These are phyloP conservation scores for Scolopax bukidnonensis DNA, from an alignment of 2,797 vertebrate genomes.

Conservation along the genomic window DNA sequence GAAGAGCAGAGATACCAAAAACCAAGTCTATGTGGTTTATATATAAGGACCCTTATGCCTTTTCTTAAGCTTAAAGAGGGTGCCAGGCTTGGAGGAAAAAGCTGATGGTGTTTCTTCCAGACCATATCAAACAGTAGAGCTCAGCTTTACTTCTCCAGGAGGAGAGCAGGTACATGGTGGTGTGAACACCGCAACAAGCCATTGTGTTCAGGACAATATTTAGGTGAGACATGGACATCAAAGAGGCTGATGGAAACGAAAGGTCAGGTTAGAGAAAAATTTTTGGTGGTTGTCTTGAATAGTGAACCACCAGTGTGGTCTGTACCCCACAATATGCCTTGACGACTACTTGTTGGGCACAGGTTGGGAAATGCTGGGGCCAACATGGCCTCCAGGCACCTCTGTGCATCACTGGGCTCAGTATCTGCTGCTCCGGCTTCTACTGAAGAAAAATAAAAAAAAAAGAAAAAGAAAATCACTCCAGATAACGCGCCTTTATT, in stretches of 20 bases:
- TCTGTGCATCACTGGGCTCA: background rate
- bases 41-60: background rate
- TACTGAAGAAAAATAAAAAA: background rate
- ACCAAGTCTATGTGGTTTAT: background rate
- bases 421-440: background rate
- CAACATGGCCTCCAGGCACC: background rate
- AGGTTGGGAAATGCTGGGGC: background rate
- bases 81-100: background rate
- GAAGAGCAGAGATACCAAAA: background rate
- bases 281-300: background rate
- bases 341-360: background rate
- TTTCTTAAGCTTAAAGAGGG: background rate
- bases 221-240: background rate
- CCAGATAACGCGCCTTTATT: background rate
- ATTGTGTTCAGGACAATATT: background rate
- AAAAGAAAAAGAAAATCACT: background rate
- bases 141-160: background rate
- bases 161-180: background rate
- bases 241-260: background rate
- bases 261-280: accelerated
- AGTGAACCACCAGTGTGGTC: background rate
- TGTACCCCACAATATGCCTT: accelerated
- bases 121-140: background rate
- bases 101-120: background rate
- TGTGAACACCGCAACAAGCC: background rate